phyloP scores from a whole-genome alignment of 1,140 invertebrate species.

The Saccostrea glomerata region DNA sequence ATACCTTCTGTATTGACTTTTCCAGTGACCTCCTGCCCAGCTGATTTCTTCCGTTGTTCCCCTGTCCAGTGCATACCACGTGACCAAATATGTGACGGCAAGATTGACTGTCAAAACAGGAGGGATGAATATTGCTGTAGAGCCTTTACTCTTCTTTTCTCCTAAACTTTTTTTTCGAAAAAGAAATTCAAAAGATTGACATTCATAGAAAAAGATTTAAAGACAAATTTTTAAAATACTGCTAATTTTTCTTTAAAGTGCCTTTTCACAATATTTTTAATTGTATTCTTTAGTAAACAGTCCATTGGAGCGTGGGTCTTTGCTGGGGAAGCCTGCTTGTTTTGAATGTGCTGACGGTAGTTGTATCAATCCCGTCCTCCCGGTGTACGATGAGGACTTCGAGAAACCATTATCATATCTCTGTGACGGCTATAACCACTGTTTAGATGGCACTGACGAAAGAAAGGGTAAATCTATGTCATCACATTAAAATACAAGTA shows the following conservation, averaged over 20 bases:
- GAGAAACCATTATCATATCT: conserved; percentile 61
- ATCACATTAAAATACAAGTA: too few species aligned
- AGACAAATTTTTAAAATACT: not conserved
- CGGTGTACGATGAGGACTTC: conserved; percentile 55
- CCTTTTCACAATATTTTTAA: not conserved
- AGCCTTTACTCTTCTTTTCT: too few species aligned
- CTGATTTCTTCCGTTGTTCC: conserved; percentile 55
- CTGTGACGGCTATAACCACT: conserved; percentile 64
- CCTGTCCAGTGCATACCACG: conserved; percentile 61
- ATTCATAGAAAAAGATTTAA: not conserved
- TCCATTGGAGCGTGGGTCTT: not conserved
- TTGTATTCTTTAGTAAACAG: not conserved
- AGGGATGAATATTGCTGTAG: conserved; percentile 62
- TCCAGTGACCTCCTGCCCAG: conserved; percentile 54
- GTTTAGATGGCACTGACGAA: conserved; percentile 64
- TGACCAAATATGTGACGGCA: conserved; percentile 54
- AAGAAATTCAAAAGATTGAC: not conserved
- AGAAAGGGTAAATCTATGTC: conserved; percentile 56
- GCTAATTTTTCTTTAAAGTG: too few species aligned
- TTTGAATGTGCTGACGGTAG: conserved; percentile 62
- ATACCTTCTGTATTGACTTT: conserved; percentile 16
- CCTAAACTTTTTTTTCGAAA: too few species aligned
- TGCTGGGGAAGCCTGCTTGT: conserved; percentile 43
- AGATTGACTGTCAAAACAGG: conserved; percentile 58
- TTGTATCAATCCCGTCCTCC: conserved; percentile 58